A percentile compares a stretch with the other conserved stretches of the same genome.
Conservation (phyloP, 2,888 invertebrate species). For the Tenodera sinensis region DNA sequence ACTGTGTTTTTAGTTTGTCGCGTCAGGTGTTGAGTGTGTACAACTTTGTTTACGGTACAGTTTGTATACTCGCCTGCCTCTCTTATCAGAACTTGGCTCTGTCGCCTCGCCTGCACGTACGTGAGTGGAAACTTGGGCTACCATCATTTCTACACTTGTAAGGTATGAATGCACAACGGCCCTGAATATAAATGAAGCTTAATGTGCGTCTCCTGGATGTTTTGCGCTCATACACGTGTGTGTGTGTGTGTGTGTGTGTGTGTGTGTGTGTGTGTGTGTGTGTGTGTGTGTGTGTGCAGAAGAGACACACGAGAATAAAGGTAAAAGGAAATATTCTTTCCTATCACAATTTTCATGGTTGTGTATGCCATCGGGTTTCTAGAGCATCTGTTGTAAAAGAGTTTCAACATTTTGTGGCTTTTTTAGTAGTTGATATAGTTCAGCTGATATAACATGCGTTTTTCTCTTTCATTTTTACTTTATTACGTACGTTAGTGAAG, state of each 20-base stretch:
- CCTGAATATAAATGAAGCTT: conserved; percentile 28
- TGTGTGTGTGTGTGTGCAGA: background rate
- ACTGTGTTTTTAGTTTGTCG: background rate
- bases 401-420: too few relatives aligned
- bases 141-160: background rate
- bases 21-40: conserved; percentile 12
- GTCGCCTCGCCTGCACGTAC: background rate
- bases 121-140: background rate
- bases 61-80: conserved; percentile 1
- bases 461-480: too few relatives aligned
- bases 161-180: background rate
- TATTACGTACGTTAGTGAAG: too few relatives aligned
- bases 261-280: background rate
- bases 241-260: background rate
- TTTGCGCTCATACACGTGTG: background rate
- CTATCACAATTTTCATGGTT: background rate
- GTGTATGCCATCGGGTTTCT: too few relatives aligned
- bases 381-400: too few relatives aligned
- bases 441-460: too few relatives aligned
- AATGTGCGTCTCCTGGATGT: conserved; percentile 4
- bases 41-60: background rate
- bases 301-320: background rate
- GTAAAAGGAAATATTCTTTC: background rate
- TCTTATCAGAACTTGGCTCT: background rate
- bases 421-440: too few relatives aligned